These are phyloP conservation scores for Drosophila navojoa DNA, from an alignment of 1,140 invertebrate species.

Conservation along the genomic window DNA sequence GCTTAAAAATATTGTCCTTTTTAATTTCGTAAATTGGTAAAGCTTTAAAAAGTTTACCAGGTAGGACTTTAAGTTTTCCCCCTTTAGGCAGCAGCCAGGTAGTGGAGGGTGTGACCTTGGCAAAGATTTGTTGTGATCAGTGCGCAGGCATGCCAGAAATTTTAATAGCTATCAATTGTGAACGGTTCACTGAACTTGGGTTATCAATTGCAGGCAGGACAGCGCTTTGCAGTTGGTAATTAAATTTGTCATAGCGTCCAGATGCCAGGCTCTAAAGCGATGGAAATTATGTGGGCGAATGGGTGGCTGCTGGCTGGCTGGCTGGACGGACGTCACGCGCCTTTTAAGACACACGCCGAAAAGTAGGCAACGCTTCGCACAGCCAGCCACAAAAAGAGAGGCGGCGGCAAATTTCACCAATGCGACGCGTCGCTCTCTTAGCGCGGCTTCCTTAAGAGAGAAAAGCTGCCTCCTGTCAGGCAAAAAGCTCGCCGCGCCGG, in stretches of 20 bases:
- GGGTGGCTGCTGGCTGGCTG: background rate
- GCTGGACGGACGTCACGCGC: background rate
- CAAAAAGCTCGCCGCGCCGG: constrained; percentile 48
- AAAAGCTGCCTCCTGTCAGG: constrained; percentile 38
- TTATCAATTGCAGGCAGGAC: constrained; percentile 59
- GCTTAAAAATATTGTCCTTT: background rate
- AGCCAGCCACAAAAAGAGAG: constrained; percentile 6
- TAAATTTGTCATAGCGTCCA: constrained; percentile 70
- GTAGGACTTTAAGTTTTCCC: constrained; percentile 13
- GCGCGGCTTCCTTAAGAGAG: constrained; percentile 4
- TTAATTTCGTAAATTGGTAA: constrained; percentile 27
- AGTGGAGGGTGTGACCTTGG: constrained; percentile 44
- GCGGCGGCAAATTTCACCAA: constrained; percentile 30
- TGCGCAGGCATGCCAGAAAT: constrained; percentile 55
- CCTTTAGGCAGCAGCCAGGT: background rate
- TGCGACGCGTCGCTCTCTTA: constrained; percentile 32
- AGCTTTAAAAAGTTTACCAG: constrained; percentile 21
- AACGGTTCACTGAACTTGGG: constrained; percentile 63
- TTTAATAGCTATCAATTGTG: constrained; percentile 67
- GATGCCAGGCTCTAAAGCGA: constrained; percentile 47
- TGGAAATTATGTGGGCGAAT: background rate
- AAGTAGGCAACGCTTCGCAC: constrained; percentile 52
- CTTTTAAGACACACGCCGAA: constrained; percentile 55
- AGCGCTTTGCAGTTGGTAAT: constrained; percentile 60
- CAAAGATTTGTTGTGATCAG: constrained; percentile 20